These are phyloP conservation scores for Popillia japonica DNA, from an alignment of 1,140 invertebrate genomes.

Conservation along the genomic window DNA sequence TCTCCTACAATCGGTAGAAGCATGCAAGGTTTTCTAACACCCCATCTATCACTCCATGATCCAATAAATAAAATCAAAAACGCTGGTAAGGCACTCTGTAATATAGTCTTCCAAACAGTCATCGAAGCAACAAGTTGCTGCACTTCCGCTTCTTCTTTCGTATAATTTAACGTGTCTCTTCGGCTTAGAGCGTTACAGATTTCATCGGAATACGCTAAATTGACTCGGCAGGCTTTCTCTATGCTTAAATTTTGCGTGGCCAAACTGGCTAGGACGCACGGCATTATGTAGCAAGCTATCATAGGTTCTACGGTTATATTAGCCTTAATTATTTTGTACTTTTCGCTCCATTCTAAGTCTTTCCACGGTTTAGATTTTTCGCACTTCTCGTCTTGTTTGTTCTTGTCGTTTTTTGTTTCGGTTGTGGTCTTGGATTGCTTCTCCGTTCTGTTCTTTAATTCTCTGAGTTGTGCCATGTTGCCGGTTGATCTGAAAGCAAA, in stretches of 20 bases:
- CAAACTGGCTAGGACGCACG: slow-evolving; percentile 77
- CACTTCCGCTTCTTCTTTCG: slow-evolving; percentile 74
- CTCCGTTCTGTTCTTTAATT: neutral
- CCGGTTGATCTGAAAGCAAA: slow-evolving; percentile 5
- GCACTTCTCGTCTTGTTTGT: slow-evolving; percentile 49
- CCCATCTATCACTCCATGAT: slow-evolving; percentile 78
- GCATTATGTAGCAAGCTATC: slow-evolving; percentile 81
- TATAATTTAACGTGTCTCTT: slow-evolving; percentile 75
- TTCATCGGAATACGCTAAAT: slow-evolving; percentile 73
- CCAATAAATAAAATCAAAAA: slow-evolving; percentile 81
- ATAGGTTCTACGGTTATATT: slow-evolving; percentile 84
- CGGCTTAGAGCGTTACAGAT: slow-evolving; percentile 76
- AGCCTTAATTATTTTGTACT: slow-evolving; percentile 64
- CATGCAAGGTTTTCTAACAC: slow-evolving; percentile 84
- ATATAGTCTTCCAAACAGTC: slow-evolving; percentile 81
- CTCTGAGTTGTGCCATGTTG: slow-evolving; percentile 31
- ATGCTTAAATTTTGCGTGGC: slow-evolving; percentile 84
- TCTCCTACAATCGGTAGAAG: slow-evolving; percentile 83
- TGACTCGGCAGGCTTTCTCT: slow-evolving; percentile 85
- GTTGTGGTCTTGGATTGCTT: slow-evolving; percentile 3
- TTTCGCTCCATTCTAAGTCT: slow-evolving; percentile 64
- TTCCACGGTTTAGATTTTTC: slow-evolving; percentile 55
- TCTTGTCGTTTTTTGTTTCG: slow-evolving; percentile 22
- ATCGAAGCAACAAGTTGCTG: slow-evolving; percentile 76
- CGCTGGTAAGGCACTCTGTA: slow-evolving; percentile 78